phyloP scores from a whole-genome alignment of 2,113 vertebrate genomes.

The Entelurus aequoreus region DNA sequence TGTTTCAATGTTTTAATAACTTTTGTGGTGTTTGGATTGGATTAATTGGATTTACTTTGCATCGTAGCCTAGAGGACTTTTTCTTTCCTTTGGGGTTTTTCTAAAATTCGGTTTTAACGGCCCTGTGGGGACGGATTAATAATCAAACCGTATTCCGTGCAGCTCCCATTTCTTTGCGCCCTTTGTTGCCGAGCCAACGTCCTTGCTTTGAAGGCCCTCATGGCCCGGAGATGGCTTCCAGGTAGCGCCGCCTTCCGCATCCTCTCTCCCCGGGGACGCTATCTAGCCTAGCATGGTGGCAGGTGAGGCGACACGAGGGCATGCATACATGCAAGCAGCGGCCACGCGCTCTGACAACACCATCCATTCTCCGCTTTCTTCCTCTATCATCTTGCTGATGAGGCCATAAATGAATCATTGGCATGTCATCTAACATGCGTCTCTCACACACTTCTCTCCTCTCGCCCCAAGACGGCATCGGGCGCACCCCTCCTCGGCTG shows the following conservation, averaged over 20 bases:
- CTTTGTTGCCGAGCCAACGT: conserved; percentile 48
- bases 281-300: conserved; percentile 48
- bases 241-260: conserved; percentile 58
- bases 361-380: conserved; percentile 29
- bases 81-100: too few species aligned
- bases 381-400: conserved; percentile 51
- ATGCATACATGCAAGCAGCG: conserved; percentile 28
- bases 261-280: conserved; percentile 40
- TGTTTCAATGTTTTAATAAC: too few species aligned
- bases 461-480: conserved; percentile 33
- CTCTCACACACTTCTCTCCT: conserved; percentile 13
- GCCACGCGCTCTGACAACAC: conserved; percentile 56
- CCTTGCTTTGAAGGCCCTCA: conserved; percentile 48
- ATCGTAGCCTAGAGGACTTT: too few species aligned
- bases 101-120: too few species aligned
- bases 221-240: conserved; percentile 40
- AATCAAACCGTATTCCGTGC: too few species aligned
- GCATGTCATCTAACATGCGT: conserved; percentile 59
- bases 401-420: conserved; percentile 70
- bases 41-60: too few species aligned
- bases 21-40: too few species aligned
- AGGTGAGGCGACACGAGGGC: conserved; percentile 26
- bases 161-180: conserved; percentile 12
- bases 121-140: too few species aligned
- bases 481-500: conserved; percentile 58